Percentiles rank a stretch among this genome's conserved stretches.
Conservation (phyloP, 2,113 vertebrate species). For the Haemorhous mexicanus region DNA sequence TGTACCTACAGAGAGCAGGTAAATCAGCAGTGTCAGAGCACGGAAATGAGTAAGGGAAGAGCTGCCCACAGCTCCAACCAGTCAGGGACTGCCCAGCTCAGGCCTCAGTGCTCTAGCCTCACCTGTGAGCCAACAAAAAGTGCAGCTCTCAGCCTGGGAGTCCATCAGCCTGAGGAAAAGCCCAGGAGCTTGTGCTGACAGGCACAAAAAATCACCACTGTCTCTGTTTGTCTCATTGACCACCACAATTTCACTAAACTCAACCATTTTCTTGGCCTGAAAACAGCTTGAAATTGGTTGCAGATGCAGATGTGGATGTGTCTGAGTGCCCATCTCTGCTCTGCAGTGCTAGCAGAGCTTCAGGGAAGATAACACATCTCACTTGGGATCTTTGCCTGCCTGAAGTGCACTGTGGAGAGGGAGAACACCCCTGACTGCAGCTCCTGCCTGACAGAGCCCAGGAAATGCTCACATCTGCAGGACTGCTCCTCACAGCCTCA, state of each 20-base stretch:
- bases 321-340: not conserved
- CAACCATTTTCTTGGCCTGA: not conserved
- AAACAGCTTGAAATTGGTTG: not conserved
- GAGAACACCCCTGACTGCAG: not conserved
- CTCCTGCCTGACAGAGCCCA: not conserved
- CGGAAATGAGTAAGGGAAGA: slow-evolving; percentile 13
- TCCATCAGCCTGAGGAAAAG: not conserved
- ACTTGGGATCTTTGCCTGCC: not conserved
- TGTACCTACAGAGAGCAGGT: not conserved
- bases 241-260: not conserved
- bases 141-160: not conserved
- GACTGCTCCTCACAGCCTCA: not conserved
- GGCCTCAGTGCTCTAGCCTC: not conserved
- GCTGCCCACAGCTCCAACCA: not conserved
- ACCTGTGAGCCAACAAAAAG: not conserved
- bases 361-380: rapidly evolving
- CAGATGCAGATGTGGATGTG: rapidly evolving
- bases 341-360: not conserved
- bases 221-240: not conserved
- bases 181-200: not conserved
- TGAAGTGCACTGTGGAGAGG: not conserved
- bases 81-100: not conserved
- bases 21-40: not conserved
- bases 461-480: rapidly evolving
- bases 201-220: not conserved